Conservation (phyloP, 2,888 invertebrate species). For the Temnothorax unifasciatus region DNA sequence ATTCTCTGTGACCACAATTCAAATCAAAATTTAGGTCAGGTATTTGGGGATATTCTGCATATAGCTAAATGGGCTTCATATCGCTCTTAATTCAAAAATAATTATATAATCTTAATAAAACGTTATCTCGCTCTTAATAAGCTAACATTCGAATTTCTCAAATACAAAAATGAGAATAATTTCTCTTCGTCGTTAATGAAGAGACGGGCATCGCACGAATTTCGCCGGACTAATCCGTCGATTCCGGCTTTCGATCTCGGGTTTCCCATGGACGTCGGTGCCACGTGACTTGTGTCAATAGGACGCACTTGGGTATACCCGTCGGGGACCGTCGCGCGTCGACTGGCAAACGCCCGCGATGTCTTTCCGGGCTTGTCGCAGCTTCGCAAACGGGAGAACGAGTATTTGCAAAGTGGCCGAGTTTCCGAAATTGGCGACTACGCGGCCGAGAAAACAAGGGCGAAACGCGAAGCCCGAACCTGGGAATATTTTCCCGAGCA, state of each 20-base stretch:
- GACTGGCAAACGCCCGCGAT: conserved; percentile 65
- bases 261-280: conserved; percentile 72
- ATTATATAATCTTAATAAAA: too few species aligned
- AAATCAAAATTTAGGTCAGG: conserved; percentile 23
- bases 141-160: neutral
- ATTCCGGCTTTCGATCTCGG: conserved; percentile 45
- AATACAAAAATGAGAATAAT: conserved; percentile 4
- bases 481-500: conserved; percentile 70
- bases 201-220: conserved; percentile 18
- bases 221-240: conserved; percentile 53
- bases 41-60: neutral
- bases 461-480: conserved; percentile 43
- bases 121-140: too few species aligned
- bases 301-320: conserved; percentile 69
- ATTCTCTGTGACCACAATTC: neutral
- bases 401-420: conserved; percentile 76
- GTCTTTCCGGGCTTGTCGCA: conserved; percentile 61
- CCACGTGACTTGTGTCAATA: conserved; percentile 84
- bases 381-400: conserved; percentile 57
- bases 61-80: neutral
- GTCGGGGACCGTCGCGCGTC: conserved; percentile 53
- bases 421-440: conserved; percentile 71
- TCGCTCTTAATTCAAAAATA: neutral
- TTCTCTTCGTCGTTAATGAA: neutral
- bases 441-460: conserved; percentile 71